A percentile compares a stretch with the other conserved stretches of the same genome.
Evolutionary conservation across 2,113 vertebrate genomes (phyloP).

Genomic region (Mustela nigripes): DNA sequence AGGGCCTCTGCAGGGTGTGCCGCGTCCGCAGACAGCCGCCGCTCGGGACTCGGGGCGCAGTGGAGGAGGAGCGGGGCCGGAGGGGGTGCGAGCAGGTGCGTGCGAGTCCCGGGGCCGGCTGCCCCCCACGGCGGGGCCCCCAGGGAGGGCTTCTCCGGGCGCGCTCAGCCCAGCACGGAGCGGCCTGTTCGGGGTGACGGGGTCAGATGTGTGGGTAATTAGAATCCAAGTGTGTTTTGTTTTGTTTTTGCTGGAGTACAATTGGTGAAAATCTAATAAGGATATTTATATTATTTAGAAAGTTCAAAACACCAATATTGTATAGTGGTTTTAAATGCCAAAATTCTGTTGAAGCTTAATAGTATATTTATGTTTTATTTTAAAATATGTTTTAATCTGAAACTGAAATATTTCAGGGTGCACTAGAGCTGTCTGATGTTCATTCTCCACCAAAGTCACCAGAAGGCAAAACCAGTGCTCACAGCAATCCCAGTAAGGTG

Average conservation of each 20-base stretch:
- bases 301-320: neutral
- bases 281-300: neutral
- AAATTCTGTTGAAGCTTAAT: neutral
- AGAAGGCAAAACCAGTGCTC: constrained; percentile 76
- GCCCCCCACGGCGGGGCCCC: no score
- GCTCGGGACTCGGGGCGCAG: fast-evolving
- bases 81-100: neutral
- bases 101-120: neutral
- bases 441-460: constrained; percentile 82
- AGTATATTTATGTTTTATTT: neutral
- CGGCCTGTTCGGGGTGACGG: neutral
- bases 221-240: neutral
- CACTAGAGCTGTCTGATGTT: constrained; percentile 74
- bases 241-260: neutral
- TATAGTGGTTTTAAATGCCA: neutral
- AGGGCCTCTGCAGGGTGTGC: neutral
- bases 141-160: no score
- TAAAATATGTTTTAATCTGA: neutral
- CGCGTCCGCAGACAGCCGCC: neutral
- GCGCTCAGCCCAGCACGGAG: no score
- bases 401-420: constrained; percentile 76
- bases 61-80: neutral
- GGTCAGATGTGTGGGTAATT: neutral
- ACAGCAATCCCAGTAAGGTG: constrained; percentile 85
- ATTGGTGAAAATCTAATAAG: neutral